Evolutionary conservation across 2,888 invertebrate genomes (phyloP).

Genomic region (Eilema griseolum): DNA sequence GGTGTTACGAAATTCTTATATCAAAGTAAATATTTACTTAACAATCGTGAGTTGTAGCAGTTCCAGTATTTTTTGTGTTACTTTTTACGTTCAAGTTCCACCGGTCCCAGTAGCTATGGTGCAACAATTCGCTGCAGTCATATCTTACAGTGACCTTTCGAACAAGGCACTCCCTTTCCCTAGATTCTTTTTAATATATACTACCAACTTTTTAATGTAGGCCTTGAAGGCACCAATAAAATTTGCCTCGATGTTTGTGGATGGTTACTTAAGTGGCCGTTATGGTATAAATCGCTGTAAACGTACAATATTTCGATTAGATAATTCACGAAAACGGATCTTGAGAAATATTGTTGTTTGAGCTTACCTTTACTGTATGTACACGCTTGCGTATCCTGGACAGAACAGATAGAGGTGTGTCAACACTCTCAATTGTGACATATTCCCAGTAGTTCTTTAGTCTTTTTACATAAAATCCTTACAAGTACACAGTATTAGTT

Average conservation of each 20-base stretch:
- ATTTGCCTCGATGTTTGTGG: slow-evolving; percentile 9
- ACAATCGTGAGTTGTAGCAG: slow-evolving; percentile 21
- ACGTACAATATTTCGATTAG: slow-evolving; percentile 21
- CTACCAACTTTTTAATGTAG: slow-evolving; percentile 13
- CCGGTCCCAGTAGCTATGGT: slow-evolving; percentile 22
- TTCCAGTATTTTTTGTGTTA: slow-evolving; percentile 5
- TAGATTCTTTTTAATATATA: slow-evolving; percentile 24
- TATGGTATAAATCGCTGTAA: slow-evolving; percentile 7
- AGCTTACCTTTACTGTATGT: background rate
- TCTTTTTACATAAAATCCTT: too few species aligned
- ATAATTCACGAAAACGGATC: slow-evolving; percentile 22
- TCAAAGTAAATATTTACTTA: slow-evolving; percentile 3
- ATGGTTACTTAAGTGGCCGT: slow-evolving; percentile 11
- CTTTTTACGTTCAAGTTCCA: slow-evolving; percentile 21
- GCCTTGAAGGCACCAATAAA: slow-evolving; percentile 25
- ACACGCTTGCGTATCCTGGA: background rate
- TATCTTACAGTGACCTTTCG: slow-evolving; percentile 31
- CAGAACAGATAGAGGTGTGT: background rate
- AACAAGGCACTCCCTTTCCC: slow-evolving; percentile 33
- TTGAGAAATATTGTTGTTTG: background rate
- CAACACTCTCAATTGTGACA: background rate
- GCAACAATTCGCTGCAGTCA: slow-evolving; percentile 19
- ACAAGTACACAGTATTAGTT: background rate
- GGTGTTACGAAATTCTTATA: background rate
- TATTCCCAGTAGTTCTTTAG: too few species aligned